These are phyloP conservation scores for Caenorhabditis afra DNA, from an alignment of 2,888 invertebrate genomes.

Conservation along the genomic window DNA sequence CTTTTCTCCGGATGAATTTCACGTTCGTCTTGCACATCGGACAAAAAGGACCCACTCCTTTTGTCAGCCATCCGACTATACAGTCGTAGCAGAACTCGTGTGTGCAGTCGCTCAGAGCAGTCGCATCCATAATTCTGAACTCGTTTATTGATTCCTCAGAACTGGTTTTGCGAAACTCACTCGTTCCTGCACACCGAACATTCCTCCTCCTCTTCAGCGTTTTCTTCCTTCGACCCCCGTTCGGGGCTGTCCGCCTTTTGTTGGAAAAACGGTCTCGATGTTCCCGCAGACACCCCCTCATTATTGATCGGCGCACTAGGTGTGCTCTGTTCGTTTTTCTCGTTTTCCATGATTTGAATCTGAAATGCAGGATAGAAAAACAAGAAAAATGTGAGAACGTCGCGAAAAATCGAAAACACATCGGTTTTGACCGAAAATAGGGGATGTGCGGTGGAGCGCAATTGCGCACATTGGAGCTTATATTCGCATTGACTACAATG, in stretches of 20 bases:
- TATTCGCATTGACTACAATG: no score
- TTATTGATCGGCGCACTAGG: no score
- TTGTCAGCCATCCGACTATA: slow-evolving; percentile 52
- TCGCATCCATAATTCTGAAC: slow-evolving; percentile 44
- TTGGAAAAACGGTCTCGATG: neutral
- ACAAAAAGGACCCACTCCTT: slow-evolving; percentile 35
- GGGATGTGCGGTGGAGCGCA: neutral
- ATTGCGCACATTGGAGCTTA: neutral
- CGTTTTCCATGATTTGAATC: no score
- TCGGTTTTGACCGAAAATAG: neutral
- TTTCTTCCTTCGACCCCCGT: neutral
- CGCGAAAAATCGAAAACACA: no score
- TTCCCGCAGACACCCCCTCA: neutral
- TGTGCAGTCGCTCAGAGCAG: slow-evolving; percentile 46
- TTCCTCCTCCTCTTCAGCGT: slow-evolving; percentile 1
- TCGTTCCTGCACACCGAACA: slow-evolving; percentile 52
- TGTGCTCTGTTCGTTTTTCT: no score
- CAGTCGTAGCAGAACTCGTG: slow-evolving; percentile 62
- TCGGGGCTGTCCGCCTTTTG: neutral
- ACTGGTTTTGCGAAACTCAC: slow-evolving; percentile 7
- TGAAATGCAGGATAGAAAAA: no score
- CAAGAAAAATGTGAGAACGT: no score
- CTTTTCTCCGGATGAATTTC: slow-evolving; percentile 7
- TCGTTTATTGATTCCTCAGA: neutral
- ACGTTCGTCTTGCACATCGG: slow-evolving; percentile 56